Conservation (phyloP, 2,888 invertebrate species). For the Ennomos fuscantarius region DNA sequence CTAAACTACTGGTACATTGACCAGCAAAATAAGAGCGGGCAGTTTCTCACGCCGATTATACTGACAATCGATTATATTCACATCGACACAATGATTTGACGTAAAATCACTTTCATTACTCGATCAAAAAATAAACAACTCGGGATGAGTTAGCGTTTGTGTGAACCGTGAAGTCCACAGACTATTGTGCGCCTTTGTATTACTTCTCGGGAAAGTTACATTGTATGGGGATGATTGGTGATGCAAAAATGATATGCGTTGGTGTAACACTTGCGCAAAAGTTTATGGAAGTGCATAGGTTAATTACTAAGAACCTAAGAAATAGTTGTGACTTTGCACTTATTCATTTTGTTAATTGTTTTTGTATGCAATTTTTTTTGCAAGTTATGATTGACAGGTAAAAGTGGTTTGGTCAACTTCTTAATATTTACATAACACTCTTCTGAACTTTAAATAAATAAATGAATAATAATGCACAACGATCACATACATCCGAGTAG, state of each 20-base stretch:
- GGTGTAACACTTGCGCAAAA: conserved; percentile 17
- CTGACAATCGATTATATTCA: conserved; percentile 45
- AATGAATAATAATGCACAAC: too few relatives aligned
- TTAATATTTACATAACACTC: too few relatives aligned
- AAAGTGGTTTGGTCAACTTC: too few relatives aligned
- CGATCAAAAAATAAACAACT: conserved; percentile 39
- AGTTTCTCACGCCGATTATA: conserved; percentile 46
- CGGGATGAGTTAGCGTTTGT: conserved; percentile 28
- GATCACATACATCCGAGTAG: too few relatives aligned
- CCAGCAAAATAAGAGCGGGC: conserved; percentile 29
- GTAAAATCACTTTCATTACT: conserved; percentile 55
- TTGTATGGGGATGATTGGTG: conserved; percentile 20
- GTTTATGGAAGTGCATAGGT: conserved; percentile 25
- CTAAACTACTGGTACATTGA: conserved; percentile 21
- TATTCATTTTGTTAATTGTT: background rate
- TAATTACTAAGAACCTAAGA: conserved; percentile 1
- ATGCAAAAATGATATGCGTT: background rate
- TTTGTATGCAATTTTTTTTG: too few relatives aligned
- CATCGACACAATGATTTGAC: conserved; percentile 42
- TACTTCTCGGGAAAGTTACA: conserved; percentile 24
- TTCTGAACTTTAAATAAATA: too few relatives aligned
- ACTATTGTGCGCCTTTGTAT: conserved; percentile 15
- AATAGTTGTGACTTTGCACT: conserved; percentile 8
- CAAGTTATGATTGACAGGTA: too few relatives aligned
- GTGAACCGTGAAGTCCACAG: conserved; percentile 31